A percentile compares a stretch with the other conserved stretches of the same genome.
Conservation (phyloP, 2,888 invertebrate genomes). For the Meloe dianella region DNA sequence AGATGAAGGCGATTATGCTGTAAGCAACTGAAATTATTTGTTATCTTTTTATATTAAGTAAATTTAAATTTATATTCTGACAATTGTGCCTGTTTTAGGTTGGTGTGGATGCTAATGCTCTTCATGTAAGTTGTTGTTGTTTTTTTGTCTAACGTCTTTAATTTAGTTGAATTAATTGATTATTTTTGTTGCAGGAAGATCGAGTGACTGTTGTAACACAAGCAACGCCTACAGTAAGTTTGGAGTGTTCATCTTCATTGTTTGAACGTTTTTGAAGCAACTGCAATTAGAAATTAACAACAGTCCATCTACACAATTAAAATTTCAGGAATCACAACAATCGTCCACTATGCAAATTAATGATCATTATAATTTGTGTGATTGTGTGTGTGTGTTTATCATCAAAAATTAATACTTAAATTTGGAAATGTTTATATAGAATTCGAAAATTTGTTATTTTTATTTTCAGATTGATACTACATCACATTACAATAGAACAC, state of each 20-base stretch:
- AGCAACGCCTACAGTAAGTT: neutral
- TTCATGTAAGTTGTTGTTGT: conserved; percentile 8
- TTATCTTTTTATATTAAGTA: too few species aligned
- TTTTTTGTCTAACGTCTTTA: too few species aligned
- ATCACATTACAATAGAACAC: neutral
- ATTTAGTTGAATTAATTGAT: neutral
- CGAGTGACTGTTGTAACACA: neutral
- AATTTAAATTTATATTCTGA: too few species aligned
- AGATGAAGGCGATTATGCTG: conserved; percentile 8
- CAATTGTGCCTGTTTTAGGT: neutral
- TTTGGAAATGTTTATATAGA: neutral
- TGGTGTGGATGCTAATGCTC: neutral
- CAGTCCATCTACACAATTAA: neutral
- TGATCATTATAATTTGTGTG: neutral
- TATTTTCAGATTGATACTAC: neutral
- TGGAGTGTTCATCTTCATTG: too few species aligned
- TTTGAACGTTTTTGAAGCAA: too few species aligned
- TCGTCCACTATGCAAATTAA: neutral
- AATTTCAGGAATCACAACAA: neutral
- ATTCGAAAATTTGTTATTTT: neutral
- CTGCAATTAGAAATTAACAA: too few species aligned
- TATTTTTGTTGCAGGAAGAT: neutral
- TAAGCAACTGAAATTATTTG: conserved; percentile 3
- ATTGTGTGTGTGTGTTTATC: neutral
- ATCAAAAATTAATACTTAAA: neutral